Evolutionary conservation across 2,888 invertebrate genomes (phyloP).

Genomic region (Auanema sp.): DNA sequence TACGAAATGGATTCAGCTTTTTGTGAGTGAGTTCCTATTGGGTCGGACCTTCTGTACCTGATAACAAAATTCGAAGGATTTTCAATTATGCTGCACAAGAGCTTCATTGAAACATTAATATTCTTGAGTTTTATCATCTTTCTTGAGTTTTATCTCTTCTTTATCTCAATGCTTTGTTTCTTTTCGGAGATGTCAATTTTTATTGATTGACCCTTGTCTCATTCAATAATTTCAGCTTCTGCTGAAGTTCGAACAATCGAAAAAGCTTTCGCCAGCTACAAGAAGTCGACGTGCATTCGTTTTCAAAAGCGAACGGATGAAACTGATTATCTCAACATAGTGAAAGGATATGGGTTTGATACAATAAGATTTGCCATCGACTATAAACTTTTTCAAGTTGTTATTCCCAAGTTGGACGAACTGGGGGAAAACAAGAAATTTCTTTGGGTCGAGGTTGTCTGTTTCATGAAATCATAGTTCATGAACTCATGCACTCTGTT

Average conservation of each 20-base stretch:
- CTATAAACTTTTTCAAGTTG: constrained; percentile 46
- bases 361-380: background rate
- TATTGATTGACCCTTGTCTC: background rate
- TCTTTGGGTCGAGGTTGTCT: constrained; percentile 60
- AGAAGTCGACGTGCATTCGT: constrained; percentile 64
- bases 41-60: background rate
- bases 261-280: constrained; percentile 56
- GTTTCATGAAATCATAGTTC: constrained; percentile 63
- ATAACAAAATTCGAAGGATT: background rate
- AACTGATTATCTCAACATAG: constrained; percentile 63
- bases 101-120: too few relatives aligned
- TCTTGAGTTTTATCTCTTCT: too few relatives aligned
- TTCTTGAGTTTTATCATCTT: too few relatives aligned
- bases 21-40: constrained; percentile 51
- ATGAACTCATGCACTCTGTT: constrained; percentile 62
- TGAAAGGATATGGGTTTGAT: constrained; percentile 60
- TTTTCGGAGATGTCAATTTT: background rate
- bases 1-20: constrained; percentile 61
- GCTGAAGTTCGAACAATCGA: constrained; percentile 55
- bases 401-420: constrained; percentile 63
- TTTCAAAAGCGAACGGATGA: constrained; percentile 63
- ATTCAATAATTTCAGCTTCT: constrained; percentile 39
- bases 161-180: too few relatives aligned
- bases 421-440: constrained; percentile 61
- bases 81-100: too few relatives aligned